These are phyloP conservation scores for Corythornis vintsioides DNA, from an alignment of 2,113 vertebrate species.

Conservation along the genomic window DNA sequence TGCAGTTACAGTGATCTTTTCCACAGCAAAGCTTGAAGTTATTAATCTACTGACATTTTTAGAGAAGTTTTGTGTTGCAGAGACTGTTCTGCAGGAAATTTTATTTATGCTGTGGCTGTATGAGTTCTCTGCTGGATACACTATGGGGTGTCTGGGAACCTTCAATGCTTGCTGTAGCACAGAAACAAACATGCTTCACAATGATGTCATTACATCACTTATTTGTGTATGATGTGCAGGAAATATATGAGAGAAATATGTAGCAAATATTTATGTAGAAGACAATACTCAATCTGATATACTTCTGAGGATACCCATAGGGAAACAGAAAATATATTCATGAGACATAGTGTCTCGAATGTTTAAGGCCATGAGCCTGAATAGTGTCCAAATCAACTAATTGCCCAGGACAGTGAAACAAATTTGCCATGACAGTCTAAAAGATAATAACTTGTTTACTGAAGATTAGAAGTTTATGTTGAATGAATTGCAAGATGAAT, in stretches of 20 bases:
- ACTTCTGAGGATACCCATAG: neutral
- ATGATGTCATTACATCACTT: neutral
- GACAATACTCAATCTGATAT: neutral
- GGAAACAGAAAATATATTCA: neutral
- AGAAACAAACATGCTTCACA: neutral
- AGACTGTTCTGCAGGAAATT: neutral
- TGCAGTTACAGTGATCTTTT: neutral
- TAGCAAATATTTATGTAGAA: neutral
- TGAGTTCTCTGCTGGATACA: neutral
- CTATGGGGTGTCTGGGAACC: neutral
- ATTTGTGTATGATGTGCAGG: neutral
- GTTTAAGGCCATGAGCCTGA: neutral
- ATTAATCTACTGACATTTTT: neutral
- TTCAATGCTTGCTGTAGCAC: neutral
- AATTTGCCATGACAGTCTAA: neutral
- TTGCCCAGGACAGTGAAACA: slow-evolving; percentile 1
- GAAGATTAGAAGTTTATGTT: neutral
- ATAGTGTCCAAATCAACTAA: neutral
- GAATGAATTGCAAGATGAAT: slow-evolving; percentile 17
- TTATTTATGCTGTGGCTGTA: neutral
- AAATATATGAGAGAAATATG: neutral
- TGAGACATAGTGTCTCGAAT: neutral
- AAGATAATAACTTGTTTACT: slow-evolving; percentile 17
- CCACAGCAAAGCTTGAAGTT: neutral
- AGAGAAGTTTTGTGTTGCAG: neutral